Percentiles rank a stretch among this genome's conserved stretches.
Evolutionary conservation across 2,888 invertebrate species (phyloP).

Genomic region (Elmis aenea): DNA sequence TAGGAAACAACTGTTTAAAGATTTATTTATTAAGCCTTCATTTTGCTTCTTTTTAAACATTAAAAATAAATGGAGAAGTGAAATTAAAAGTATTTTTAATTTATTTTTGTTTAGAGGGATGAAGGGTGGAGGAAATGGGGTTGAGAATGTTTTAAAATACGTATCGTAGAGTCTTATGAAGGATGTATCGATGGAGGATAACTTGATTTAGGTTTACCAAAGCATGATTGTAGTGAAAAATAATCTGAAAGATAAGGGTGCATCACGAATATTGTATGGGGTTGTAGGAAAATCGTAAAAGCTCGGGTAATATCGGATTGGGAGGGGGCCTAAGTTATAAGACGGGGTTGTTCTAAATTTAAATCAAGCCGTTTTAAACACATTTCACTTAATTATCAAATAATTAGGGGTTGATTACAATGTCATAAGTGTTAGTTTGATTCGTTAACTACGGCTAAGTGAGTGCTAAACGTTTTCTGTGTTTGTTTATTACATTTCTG

Average conservation of each 20-base stretch:
- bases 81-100: no score
- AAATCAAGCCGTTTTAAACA: constrained; percentile 40
- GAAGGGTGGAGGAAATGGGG: no score
- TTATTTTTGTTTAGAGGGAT: no score
- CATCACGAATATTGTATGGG: constrained; percentile 16
- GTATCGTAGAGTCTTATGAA: no score
- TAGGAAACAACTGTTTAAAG: no score
- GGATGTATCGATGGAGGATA: no score
- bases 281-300: constrained; percentile 24
- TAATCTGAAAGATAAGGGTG: constrained; percentile 14
- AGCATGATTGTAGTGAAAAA: not conserved
- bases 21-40: no score
- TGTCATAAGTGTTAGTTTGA: constrained; percentile 33
- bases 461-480: constrained; percentile 23
- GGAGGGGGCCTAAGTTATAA: constrained; percentile 40
- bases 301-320: constrained; percentile 32
- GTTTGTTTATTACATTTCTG: constrained; percentile 19
- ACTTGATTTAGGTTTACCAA: no score
- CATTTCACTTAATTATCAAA: constrained; percentile 40
- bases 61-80: no score
- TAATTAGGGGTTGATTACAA: constrained; percentile 37
- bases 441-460: constrained; percentile 32
- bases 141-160: no score
- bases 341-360: constrained; percentile 42
- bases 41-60: no score